Evolutionary conservation across 2,888 invertebrate genomes (phyloP), one percentile per base, ranked within the genome.

Genomic region (Hirtodrosophila alboralis): DNA sequence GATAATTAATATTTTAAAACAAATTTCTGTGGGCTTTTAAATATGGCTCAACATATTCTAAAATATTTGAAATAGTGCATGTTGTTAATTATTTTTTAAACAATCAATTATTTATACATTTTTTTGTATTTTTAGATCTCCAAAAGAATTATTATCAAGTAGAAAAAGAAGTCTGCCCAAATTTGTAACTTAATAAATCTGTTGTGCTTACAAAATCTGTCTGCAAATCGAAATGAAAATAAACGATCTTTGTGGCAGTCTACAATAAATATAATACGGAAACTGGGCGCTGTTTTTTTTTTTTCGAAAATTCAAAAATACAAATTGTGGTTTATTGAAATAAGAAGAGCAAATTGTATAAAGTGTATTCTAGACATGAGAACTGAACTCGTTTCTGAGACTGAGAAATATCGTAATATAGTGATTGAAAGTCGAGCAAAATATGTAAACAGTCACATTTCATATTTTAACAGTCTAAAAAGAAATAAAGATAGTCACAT

Each of bases 261-360:
- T 27, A 63, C 38, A 62, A 47, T 23, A n/a, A 31, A 34, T 13
- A 53, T 57, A 36, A 63, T 69, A 34, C n/a, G 52, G 23, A 52
- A 47, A 56, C 21, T 56, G 52, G 26, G 13, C 34, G 41, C 36
- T 43, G 41, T n/a, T n/a, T n/a, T n/a, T n/a, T n/a, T n/a, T 13
- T 37, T 41, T 8, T 23, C 34, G 16, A 57, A 62, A 70, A 71
- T 66, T 65, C 28, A 54, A 73, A 66, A 66, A 65, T 60, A 75
- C 85, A 81, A 81, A 81, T 80, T 80, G 62, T 60, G 36, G 59
- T 43, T 45, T 67, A 70, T 70, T 73, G 44, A 59, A 68, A 38
- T 38, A 40, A 12, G 3, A 37, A 28, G 14, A 53, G 51, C 66
- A 69, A 71, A 43, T 68, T 66, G 48, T 43, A 10, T 7, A 30